A percentile compares a stretch with the other conserved stretches of the same genome.
Conservation (phyloP, 2,113 vertebrate genomes). For the Nothocercus nigrocapillus region DNA sequence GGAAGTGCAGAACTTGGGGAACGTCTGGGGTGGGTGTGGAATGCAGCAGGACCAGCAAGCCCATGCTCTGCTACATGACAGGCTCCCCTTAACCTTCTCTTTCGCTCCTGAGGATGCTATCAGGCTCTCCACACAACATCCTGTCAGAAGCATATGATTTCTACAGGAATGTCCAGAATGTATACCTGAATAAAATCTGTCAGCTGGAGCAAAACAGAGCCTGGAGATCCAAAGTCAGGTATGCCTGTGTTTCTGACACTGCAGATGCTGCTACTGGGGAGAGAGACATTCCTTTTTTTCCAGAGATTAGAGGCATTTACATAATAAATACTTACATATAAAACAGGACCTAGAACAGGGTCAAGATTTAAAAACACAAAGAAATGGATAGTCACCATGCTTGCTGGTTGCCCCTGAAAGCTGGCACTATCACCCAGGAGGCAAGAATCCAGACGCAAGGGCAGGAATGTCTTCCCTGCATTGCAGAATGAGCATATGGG, state of each 20-base stretch:
- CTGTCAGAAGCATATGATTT: background rate
- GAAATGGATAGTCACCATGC: background rate
- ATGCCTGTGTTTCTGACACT: background rate
- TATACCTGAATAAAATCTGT: background rate
- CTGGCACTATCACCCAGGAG: background rate
- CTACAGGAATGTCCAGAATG: background rate
- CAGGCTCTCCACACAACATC: background rate
- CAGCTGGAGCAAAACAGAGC: background rate
- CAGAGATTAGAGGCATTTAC: background rate
- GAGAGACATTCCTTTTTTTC: background rate
- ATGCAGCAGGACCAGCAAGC: no score
- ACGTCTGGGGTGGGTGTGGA: no score
- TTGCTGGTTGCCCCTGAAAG: background rate
- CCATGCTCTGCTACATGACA: no score
- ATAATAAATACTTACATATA: background rate
- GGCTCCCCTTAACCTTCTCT: background rate
- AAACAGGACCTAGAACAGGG: no score
- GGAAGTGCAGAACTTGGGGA: no score
- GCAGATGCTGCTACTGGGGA: background rate
- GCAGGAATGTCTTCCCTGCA: background rate
- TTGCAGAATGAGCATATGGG: background rate
- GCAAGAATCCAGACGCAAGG: background rate
- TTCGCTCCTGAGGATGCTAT: no score
- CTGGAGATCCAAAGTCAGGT: background rate
- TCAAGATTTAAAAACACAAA: background rate